Percentiles rank a stretch among this genome's conserved stretches.
phyloP scores from a whole-genome alignment of 1,140 invertebrate genomes.

The Periplaneta americana region DNA sequence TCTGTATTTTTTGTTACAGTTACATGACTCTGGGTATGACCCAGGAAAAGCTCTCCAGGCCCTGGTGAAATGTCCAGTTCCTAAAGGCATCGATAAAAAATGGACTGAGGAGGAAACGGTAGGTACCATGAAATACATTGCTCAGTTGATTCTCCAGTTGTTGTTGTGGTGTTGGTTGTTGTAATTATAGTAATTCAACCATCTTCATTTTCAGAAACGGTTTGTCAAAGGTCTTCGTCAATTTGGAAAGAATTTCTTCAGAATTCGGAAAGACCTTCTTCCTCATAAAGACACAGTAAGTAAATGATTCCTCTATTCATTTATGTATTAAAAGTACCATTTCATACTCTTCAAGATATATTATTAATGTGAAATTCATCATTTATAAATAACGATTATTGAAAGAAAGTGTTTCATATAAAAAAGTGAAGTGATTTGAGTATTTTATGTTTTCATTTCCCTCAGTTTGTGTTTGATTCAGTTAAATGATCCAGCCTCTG shows the following conservation, averaged over 20 bases:
- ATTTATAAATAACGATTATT: too few species aligned
- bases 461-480: too few species aligned
- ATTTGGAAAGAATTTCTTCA: conserved; percentile 99
- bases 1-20: conserved; percentile 40
- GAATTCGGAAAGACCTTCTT: conserved; percentile 92
- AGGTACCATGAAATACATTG: conserved; percentile 31
- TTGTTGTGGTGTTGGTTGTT: neutral
- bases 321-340: too few species aligned
- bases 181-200: neutral
- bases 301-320: too few species aligned
- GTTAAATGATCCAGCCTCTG: too few species aligned
- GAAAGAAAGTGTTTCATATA: too few species aligned
- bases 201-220: conserved; percentile 67
- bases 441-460: too few species aligned
- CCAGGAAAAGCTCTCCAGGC: conserved; percentile 92
- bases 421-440: too few species aligned
- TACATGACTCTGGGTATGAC: conserved; percentile 93
- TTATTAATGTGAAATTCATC: too few species aligned
- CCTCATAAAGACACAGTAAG: conserved; percentile 92
- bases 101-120: conserved; percentile 96
- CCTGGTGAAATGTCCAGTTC: conserved; percentile 92
- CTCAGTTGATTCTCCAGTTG: neutral
- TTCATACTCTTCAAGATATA: too few species aligned
- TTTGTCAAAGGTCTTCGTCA: conserved; percentile 97
- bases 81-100: conserved; percentile 94